A percentile compares a stretch with the other conserved stretches of the same genome.
Evolutionary conservation across 2,797 vertebrate species (phyloP).

Genomic region (Mus spretus): DNA sequence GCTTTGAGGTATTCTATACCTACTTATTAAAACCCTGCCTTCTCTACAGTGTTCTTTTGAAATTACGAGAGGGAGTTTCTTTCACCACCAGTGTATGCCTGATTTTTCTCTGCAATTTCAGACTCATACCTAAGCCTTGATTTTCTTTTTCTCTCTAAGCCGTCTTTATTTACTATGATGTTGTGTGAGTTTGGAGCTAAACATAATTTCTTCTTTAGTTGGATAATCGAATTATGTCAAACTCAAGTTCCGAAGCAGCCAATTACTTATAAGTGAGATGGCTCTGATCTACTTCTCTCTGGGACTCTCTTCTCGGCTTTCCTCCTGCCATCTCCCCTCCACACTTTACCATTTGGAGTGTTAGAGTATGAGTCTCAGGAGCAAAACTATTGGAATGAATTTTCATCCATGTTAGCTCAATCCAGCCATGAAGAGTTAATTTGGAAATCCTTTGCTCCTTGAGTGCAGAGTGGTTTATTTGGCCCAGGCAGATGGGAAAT

Average conservation of each 20-base stretch:
- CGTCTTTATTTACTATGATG: conserved; percentile 4
- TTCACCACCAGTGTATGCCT: background rate
- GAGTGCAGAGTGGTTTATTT: conserved; percentile 62
- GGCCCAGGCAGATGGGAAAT: conserved; percentile 22
- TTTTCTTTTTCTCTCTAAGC: background rate
- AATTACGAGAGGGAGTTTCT: background rate
- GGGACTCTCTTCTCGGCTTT: background rate
- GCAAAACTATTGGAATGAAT: background rate
- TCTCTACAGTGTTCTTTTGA: background rate
- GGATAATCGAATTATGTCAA: conserved; percentile 31
- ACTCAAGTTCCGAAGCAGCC: conserved; percentile 31
- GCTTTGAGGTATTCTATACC: background rate
- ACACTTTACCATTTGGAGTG: background rate
- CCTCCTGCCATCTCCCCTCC: background rate
- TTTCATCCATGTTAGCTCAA: conserved; percentile 53
- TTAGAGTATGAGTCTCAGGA: background rate
- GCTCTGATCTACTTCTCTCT: conserved; percentile 24
- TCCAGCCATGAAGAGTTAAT: conserved; percentile 72
- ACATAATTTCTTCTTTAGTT: conserved; percentile 46
- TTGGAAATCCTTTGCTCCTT: conserved; percentile 55
- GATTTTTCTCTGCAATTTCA: background rate
- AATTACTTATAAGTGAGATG: conserved; percentile 68
- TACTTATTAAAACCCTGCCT: background rate
- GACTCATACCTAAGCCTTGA: background rate
- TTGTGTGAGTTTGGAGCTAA: conserved; percentile 37